Evolutionary conservation across 2,797 vertebrate genomes (phyloP), one percentile per base, ranked within the genome.

Genomic region (Bradypus variegatus): DNA sequence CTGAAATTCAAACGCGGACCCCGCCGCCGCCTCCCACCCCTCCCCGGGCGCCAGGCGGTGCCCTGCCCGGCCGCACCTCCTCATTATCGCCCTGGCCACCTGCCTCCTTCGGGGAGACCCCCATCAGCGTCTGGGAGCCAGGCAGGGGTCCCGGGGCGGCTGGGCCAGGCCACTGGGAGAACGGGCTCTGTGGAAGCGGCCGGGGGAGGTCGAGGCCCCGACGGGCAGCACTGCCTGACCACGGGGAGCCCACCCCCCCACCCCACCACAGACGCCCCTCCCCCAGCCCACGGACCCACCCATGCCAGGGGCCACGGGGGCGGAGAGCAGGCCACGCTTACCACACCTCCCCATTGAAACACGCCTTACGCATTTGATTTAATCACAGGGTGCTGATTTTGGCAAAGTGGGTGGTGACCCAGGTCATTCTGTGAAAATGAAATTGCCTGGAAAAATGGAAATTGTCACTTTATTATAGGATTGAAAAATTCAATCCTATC

Each of bases 31-130:
- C 73, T 48, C 65, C 82, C 38, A 64, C 64, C 90, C 55, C 79
- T 88, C 98, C 97, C 98, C 97, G 98, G 98, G 98, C 98, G 98
- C 98, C 98, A 98, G 98, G 97, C 98, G 98, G 98, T 98, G 98
- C 98, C 98, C 94, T 10, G 21, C 60, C 60, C 19, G 6, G 58
- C 58, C 23, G 10, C 23, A 21, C 38, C 38, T 36, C 72, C 25
- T 45, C 72, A 38, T 73, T 73, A 73, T 45, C 36, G 1, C 38
- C 38, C 38, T 9, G 25, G 60, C 21, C 23, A 21, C 21, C 60
- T 23, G 25, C 98, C 98, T 98, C 98, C 98, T 97, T 98, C 97
- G 97, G 96, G 98, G 98, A 98, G 55, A 16, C 55, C 55, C 55
- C 55, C 18, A 13, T 98, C 98, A 98, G 98, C 98, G 98, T 97